These are phyloP conservation scores for Calycopis cecrops DNA, from an alignment of 1,140 invertebrate species.

Conservation along the genomic window DNA sequence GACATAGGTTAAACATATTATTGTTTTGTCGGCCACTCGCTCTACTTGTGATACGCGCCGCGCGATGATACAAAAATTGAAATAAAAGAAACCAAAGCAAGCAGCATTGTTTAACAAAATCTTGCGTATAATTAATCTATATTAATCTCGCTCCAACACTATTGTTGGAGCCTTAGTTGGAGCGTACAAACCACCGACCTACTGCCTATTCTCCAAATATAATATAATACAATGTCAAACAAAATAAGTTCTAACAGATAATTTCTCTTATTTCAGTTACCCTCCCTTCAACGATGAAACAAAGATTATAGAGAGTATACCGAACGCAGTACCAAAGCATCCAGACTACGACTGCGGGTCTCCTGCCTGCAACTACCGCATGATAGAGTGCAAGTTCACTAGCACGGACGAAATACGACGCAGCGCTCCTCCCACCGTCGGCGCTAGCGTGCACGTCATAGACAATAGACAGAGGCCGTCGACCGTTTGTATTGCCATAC, in stretches of 20 bases:
- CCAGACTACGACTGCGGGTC: slow-evolving; percentile 61
- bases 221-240: too few species aligned
- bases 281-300: slow-evolving; percentile 62
- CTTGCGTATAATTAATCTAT: too few species aligned
- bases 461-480: slow-evolving; percentile 50
- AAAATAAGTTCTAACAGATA: background rate
- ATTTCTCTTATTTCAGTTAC: slow-evolving; percentile 42
- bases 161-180: too few species aligned
- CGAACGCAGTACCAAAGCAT: slow-evolving; percentile 47
- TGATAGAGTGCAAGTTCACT: slow-evolving; percentile 70
- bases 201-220: too few species aligned
- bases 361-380: slow-evolving; percentile 55
- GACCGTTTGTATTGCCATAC: slow-evolving; percentile 76
- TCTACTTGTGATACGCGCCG: too few species aligned
- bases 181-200: too few species aligned
- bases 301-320: slow-evolving; percentile 49
- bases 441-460: slow-evolving; percentile 32
- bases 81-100: too few species aligned
- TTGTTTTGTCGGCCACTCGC: too few species aligned
- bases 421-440: slow-evolving; percentile 31
- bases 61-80: too few species aligned
- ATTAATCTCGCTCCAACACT: too few species aligned
- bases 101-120: too few species aligned
- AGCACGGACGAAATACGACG: slow-evolving; percentile 61
- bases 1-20: too few species aligned